phyloP scores from a whole-genome alignment of 2,113 vertebrate genomes.

The Copsychus sechellarum region DNA sequence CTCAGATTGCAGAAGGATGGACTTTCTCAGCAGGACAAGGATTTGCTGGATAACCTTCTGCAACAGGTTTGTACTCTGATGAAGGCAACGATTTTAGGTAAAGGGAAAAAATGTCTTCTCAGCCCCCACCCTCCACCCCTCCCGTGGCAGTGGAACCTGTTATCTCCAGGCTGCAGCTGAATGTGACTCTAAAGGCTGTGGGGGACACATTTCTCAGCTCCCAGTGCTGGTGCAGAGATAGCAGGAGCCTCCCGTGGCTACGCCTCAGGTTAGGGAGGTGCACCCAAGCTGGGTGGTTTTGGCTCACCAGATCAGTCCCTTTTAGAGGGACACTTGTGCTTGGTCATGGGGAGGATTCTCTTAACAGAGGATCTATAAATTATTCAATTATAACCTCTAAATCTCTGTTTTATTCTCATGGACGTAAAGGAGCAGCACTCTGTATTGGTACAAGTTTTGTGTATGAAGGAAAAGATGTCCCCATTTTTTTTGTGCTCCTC shows the following conservation, averaged over 20 bases:
- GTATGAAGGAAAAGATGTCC: accelerated
- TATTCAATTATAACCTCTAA: not conserved
- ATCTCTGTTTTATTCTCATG: accelerated
- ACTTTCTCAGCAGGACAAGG: conserved; percentile 86
- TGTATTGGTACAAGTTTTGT: not conserved
- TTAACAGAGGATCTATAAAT: not conserved
- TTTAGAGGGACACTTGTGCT: not conserved
- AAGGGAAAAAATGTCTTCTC: not conserved
- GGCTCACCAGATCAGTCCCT: not conserved
- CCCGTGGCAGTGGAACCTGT: not conserved
- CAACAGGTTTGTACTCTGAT: conserved; percentile 83
- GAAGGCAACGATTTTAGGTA: not conserved
- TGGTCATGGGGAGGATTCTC: not conserved
- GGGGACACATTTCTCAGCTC: not conserved
- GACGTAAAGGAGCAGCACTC: accelerated
- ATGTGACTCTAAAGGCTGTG: not conserved
- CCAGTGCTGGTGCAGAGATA: not conserved
- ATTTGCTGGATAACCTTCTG: conserved; percentile 88
- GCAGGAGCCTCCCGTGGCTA: not conserved
- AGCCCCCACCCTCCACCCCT: not conserved
- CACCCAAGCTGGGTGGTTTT: not conserved
- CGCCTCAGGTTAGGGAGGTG: accelerated
- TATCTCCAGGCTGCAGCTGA: not conserved
- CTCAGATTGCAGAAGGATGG: conserved; percentile 94
- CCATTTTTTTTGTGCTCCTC: not conserved